Conservation (phyloP, 2,113 vertebrate species). For the Tiliqua scincoides region DNA sequence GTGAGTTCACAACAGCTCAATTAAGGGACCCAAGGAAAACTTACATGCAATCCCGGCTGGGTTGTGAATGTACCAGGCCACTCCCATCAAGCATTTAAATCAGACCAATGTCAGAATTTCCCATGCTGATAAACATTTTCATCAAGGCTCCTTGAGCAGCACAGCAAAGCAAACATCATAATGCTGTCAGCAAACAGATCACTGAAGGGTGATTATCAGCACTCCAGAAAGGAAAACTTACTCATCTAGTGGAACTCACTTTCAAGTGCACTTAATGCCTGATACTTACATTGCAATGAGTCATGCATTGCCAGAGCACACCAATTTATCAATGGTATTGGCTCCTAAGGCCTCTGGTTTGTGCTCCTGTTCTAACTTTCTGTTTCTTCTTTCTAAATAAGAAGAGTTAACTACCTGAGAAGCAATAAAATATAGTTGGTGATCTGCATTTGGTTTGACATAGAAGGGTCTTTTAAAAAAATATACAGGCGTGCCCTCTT, state of each 20-base stretch:
- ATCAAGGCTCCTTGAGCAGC: not conserved
- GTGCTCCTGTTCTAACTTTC: not conserved
- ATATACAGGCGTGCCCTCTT: too few relatives aligned
- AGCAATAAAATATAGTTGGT: too few relatives aligned
- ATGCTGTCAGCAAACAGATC: not conserved
- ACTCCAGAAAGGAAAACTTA: not conserved
- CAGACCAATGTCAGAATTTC: not conserved
- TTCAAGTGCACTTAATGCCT: not conserved
- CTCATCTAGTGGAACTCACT: slow-evolving; percentile 1
- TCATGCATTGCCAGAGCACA: not conserved
- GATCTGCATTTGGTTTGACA: too few relatives aligned
- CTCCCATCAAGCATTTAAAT: not conserved
- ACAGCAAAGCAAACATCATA: not conserved
- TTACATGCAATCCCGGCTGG: not conserved
- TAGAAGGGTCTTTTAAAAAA: too few relatives aligned
- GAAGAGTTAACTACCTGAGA: too few relatives aligned
- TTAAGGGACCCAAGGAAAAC: not conserved
- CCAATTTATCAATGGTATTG: not conserved
- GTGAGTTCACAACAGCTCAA: not conserved
- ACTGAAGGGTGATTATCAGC: not conserved
- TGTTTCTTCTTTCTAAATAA: not conserved
- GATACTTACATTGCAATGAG: not conserved
- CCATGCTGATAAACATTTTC: not conserved
- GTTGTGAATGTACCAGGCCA: not conserved
- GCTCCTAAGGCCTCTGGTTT: not conserved